Percentiles rank a stretch among this genome's conserved stretches.
These are phyloP conservation scores for Cheilosia urbana DNA, from an alignment of 2,888 invertebrate genomes.

Conservation along the genomic window DNA sequence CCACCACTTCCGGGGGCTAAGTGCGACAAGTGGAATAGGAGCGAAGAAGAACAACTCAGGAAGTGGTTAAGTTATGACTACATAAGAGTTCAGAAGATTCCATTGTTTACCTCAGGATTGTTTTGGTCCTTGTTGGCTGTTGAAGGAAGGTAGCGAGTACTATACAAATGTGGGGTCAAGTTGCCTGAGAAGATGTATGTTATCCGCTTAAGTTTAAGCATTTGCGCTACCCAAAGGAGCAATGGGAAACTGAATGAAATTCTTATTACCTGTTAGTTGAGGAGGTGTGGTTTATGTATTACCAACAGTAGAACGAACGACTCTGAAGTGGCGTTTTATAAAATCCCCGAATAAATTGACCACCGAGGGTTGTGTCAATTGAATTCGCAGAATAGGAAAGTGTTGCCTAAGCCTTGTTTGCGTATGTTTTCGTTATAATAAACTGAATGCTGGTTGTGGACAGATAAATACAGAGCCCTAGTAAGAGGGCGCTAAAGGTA, in stretches of 20 bases:
- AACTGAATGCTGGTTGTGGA: too few relatives aligned
- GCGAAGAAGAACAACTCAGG: conserved; percentile 67
- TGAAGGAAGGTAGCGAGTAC: background rate
- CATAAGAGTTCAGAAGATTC: conserved; percentile 72
- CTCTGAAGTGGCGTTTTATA: too few relatives aligned
- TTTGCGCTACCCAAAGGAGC: conserved; percentile 52
- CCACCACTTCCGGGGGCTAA: conserved; percentile 37
- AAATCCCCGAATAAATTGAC: too few relatives aligned
- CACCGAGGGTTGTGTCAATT: too few relatives aligned
- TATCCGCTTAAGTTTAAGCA: conserved; percentile 61
- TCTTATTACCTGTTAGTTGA: conserved; percentile 35
- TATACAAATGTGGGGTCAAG: conserved; percentile 54
- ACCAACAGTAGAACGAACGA: too few relatives aligned
- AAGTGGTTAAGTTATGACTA: conserved; percentile 74
- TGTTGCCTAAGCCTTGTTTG: too few relatives aligned
- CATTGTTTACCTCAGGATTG: conserved; percentile 69
- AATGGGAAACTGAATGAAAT: conserved; percentile 57
- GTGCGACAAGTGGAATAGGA: conserved; percentile 58
- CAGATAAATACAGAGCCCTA: too few relatives aligned
- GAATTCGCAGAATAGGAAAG: too few relatives aligned
- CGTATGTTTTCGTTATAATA: too few relatives aligned
- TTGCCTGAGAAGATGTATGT: conserved; percentile 58
- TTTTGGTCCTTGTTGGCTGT: conserved; percentile 10
- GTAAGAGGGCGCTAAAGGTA: too few relatives aligned
- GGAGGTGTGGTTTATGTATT: conserved; percentile 20